Evolutionary conservation across 2,888 invertebrate genomes (phyloP).

Genomic region (Caenorhabditis becei): DNA sequence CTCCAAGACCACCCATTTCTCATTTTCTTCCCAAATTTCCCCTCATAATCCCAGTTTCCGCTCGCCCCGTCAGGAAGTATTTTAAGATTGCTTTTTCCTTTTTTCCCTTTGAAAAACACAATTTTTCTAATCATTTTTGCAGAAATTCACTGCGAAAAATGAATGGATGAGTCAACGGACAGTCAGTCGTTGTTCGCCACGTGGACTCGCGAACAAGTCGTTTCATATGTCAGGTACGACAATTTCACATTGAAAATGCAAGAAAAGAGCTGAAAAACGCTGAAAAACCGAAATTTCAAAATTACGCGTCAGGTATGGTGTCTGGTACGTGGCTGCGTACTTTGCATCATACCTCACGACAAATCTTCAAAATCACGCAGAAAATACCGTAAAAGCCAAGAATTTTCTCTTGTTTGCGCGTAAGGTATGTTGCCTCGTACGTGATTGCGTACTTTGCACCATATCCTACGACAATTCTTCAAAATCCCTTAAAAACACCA

Average conservation of each 20-base stretch:
- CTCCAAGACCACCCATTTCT: not conserved
- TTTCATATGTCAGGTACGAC: constrained; percentile 66
- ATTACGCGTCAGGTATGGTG: not conserved
- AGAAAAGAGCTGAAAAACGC: not conserved
- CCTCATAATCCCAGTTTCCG: not conserved
- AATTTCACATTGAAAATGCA: not conserved
- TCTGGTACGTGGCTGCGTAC: not conserved
- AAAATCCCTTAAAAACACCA: too few relatives aligned
- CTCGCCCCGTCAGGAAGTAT: not conserved
- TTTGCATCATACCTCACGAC: not conserved
- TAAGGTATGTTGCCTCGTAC: not conserved
- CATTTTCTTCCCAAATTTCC: not conserved
- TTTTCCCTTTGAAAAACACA: not conserved
- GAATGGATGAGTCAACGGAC: constrained; percentile 56
- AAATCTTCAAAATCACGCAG: not conserved
- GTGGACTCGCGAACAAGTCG: constrained; percentile 71
- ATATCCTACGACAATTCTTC: not conserved
- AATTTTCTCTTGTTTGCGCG: not conserved
- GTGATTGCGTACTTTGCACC: not conserved
- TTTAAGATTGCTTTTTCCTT: not conserved
- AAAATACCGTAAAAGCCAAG: too few relatives aligned
- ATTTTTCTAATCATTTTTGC: not conserved
- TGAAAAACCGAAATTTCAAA: not conserved
- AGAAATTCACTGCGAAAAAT: constrained; percentile 32
- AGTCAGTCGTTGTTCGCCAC: constrained; percentile 43